Base-by-base conservation (phyloP, 2,113 vertebrate genomes). In the Camelus bactrianus region DNA sequence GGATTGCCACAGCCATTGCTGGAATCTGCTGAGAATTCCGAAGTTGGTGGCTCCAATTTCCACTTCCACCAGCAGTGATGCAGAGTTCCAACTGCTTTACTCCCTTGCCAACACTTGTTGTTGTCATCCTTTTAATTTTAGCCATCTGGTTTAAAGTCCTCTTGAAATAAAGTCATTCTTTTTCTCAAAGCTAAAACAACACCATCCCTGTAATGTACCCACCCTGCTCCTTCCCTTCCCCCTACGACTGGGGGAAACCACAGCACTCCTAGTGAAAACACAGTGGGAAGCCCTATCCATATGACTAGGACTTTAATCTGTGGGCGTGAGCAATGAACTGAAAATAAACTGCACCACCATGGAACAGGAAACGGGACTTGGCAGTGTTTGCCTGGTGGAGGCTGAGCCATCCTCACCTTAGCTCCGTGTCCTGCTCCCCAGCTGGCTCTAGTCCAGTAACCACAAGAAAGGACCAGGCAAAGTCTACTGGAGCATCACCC, bases 111-210 rank as follows among this genome's bases (percentile, higher is more conserved):
- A 56, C 80, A 70, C 76, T 76, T 94, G 52, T 52, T 65, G 16
- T 35, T 84, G n/a, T 76, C 58, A 1, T 35, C 64, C 28, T 91
- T 93, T 87, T 22, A 13, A 12, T 77, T 77, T 86, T 70, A 92
- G 75, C 84, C 84, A 46, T 56, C 52, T 32, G 30, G 80, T 95
- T 60, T 84, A 89, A 82, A 60, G 52, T 65, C 67, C 17, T 46
- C 16, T 52, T 50, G 32, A 89, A 88, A 32, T 54, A 30, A 76
- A 82, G 35, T 48, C 67, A n/a, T 19, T 81, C 19, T 75, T 94
- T 38, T 82, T 91, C 60, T 91, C 64, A 83, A 92, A 91, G 90
- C n/a, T 75, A 62, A 87, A 87, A 56, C 20, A 52, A 24, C 35
- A 79, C 2, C 54, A n/a, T 3, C 20, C 7, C 82, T 79, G 19